Evolutionary conservation across 2,797 vertebrate genomes (phyloP).

Genomic region (Pteropus rufus): DNA sequence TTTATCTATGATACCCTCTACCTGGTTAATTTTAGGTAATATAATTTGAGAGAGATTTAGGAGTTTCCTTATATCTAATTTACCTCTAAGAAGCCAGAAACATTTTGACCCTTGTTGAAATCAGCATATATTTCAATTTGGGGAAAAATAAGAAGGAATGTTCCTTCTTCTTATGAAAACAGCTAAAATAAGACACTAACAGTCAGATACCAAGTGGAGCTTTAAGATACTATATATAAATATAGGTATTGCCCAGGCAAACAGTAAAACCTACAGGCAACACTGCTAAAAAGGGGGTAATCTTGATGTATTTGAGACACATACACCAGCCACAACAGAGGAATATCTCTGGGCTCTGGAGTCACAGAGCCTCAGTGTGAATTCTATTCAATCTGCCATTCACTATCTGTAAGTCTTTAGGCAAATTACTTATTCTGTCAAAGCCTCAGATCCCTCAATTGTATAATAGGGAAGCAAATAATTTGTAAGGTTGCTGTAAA

Average conservation of each 20-base stretch:
- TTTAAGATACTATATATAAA: not conserved
- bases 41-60: conserved; percentile 32
- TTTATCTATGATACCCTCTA: not conserved
- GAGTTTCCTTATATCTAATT: not conserved
- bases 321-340: not conserved
- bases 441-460: not conserved
- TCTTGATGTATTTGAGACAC: not conserved
- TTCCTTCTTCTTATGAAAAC: not conserved
- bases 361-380: not conserved
- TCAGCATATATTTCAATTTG: conserved; percentile 20
- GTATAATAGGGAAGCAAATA: not conserved
- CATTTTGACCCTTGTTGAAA: conserved; percentile 33
- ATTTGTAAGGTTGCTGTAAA: not conserved
- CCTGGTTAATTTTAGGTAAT: conserved; percentile 18
- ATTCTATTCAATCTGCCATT: not conserved
- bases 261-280: not conserved
- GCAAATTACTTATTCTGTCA: not conserved
- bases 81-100: not conserved
- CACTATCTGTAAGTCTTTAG: not conserved
- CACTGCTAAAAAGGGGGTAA: not conserved
- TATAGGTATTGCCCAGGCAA: not conserved
- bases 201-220: not conserved
- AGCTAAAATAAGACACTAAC: not conserved
- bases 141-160: not conserved
- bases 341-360: not conserved